Conservation (phyloP, 2,888 invertebrate species). For the Danaus chrysippus region DNA sequence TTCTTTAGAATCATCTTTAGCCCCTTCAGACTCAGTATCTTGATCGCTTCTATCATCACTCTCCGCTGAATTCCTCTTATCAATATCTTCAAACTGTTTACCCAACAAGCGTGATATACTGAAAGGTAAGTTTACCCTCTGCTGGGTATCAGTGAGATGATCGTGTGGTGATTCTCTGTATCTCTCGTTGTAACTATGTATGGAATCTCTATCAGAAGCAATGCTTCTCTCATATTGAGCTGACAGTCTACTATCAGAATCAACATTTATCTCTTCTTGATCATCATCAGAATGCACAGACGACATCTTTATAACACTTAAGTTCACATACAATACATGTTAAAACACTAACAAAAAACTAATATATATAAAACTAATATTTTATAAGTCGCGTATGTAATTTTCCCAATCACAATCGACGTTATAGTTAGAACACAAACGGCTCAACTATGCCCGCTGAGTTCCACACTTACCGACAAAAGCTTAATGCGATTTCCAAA, state of each 20-base stretch:
- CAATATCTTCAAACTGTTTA: slow-evolving; percentile 85
- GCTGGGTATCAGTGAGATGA: slow-evolving; percentile 75
- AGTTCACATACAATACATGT: slow-evolving; percentile 32
- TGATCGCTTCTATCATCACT: slow-evolving; percentile 74
- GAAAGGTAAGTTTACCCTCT: slow-evolving; percentile 83
- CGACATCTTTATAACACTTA: slow-evolving; percentile 64
- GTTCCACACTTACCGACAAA: slow-evolving; percentile 78
- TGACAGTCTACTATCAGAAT: slow-evolving; percentile 82
- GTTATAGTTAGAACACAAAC: slow-evolving; percentile 75
- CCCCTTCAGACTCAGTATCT: slow-evolving; percentile 75
- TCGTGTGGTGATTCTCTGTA: slow-evolving; percentile 71
- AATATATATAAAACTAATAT: not conserved
- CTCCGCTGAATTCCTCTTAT: slow-evolving; percentile 72
- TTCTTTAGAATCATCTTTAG: slow-evolving; percentile 67
- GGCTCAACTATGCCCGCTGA: slow-evolving; percentile 77
- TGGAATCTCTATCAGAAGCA: slow-evolving; percentile 77
- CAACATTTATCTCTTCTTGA: slow-evolving; percentile 83
- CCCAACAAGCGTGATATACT: slow-evolving; percentile 89
- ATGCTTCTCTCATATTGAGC: slow-evolving; percentile 72
- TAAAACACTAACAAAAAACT: too few relatives aligned
- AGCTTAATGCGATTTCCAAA: slow-evolving; percentile 79
- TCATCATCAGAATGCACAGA: slow-evolving; percentile 81
- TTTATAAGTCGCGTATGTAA: slow-evolving; percentile 37
- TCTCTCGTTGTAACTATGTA: slow-evolving; percentile 74
- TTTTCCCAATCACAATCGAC: slow-evolving; percentile 61